These are phyloP conservation scores for Mesodorylaimus sp. DNA, from an alignment of 2,888 invertebrate genomes.

Conservation along the genomic window DNA sequence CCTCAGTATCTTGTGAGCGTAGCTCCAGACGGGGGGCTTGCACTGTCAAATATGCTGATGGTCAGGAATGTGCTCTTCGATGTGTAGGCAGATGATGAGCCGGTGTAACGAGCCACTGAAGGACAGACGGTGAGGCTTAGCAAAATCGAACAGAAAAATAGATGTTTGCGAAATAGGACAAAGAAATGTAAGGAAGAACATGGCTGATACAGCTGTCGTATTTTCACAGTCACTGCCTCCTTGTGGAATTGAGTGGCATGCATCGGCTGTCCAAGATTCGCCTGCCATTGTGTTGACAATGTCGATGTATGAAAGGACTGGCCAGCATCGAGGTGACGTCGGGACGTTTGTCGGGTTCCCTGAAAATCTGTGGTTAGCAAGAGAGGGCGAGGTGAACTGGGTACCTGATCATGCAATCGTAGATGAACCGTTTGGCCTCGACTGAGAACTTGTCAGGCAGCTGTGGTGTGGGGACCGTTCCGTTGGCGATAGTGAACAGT, in stretches of 20 bases:
- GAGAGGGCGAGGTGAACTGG: not conserved
- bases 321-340: not conserved
- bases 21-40: too few species aligned
- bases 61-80: too few species aligned
- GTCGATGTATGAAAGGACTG: not conserved
- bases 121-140: too few species aligned
- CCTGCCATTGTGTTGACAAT: not conserved
- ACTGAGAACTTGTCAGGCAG: not conserved
- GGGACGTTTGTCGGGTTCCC: not conserved
- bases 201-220: too few species aligned
- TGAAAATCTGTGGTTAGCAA: not conserved
- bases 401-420: not conserved
- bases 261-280: not conserved
- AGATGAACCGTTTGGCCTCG: not conserved
- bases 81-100: too few species aligned
- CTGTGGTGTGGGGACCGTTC: not conserved
- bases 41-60: too few species aligned
- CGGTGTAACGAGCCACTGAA: too few species aligned
- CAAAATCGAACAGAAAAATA: too few species aligned
- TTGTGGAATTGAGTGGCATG: not conserved
- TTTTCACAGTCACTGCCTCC: not conserved
- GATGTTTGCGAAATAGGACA: too few species aligned
- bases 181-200: too few species aligned
- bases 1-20: too few species aligned
- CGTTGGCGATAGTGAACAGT: not conserved